Percentiles rank a stretch among this genome's conserved stretches.
These are phyloP conservation scores for Cacajao melanocephalus DNA, from an alignment of 2,797 vertebrate species.

Conservation along the genomic window DNA sequence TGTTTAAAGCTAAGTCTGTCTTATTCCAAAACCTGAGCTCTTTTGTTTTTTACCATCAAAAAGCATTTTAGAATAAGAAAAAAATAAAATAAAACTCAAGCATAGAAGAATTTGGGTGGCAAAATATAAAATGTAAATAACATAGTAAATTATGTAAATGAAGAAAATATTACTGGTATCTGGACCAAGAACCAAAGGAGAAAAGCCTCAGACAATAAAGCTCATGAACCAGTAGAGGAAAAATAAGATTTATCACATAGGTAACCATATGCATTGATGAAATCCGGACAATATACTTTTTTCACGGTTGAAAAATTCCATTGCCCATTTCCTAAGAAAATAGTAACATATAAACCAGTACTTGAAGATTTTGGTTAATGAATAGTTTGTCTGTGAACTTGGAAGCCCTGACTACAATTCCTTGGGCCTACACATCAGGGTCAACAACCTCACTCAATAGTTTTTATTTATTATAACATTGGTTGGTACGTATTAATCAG, in stretches of 20 bases:
- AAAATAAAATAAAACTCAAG: background rate
- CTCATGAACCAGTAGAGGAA: background rate
- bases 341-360: background rate
- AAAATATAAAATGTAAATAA: background rate
- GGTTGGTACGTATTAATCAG: constrained; percentile 21
- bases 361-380: constrained; percentile 8
- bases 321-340: background rate
- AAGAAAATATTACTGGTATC: background rate
- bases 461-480: constrained; percentile 4
- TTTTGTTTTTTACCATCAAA: background rate
- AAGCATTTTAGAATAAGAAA: background rate
- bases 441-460: background rate
- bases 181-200: background rate
- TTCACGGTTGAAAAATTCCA: background rate
- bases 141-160: background rate
- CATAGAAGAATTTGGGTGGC: background rate
- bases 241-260: background rate
- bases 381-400: constrained; percentile 26
- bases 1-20: background rate
- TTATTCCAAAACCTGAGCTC: background rate
- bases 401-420: background rate
- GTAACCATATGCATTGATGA: too few species aligned
- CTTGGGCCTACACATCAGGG: too few species aligned
- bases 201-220: background rate
- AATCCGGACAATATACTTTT: background rate